phyloP scores from a whole-genome alignment of 2,888 invertebrate genomes.

The Tetanocera ferruginea region DNA sequence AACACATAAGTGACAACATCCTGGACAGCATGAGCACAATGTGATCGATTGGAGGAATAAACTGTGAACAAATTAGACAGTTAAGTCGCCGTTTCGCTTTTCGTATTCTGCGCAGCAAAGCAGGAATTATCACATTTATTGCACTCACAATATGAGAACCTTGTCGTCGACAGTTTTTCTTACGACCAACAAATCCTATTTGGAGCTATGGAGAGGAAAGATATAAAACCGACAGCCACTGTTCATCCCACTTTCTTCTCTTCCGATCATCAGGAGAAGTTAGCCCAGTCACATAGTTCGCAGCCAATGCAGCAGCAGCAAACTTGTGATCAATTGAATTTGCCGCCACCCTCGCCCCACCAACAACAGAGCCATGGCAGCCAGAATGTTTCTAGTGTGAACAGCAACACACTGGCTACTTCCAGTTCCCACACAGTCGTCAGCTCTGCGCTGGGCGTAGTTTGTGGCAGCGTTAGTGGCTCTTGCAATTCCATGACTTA shows the following conservation, averaged over 20 bases:
- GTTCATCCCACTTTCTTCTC: conserved; percentile 37
- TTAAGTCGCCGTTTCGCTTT: not conserved
- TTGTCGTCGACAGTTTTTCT: conserved; percentile 7
- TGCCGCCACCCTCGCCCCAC: conserved; percentile 59
- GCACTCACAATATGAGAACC: conserved; percentile 23
- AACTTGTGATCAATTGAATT: conserved; percentile 49
- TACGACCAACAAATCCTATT: not conserved
- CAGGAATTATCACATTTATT: not conserved
- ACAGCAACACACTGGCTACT: conserved; percentile 42
- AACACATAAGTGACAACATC: too few species aligned
- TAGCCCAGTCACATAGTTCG: conserved; percentile 33
- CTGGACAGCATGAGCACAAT: not conserved
- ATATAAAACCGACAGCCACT: conserved; percentile 47
- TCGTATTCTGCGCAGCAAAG: not conserved
- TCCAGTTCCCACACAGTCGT: conserved; percentile 47
- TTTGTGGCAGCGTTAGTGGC: conserved; percentile 42
- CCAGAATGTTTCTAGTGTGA: conserved; percentile 20
- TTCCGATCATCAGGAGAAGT: conserved; percentile 29
- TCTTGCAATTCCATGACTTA: conserved; percentile 47
- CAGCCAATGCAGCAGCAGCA: conserved; percentile 24
- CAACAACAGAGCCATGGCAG: conserved; percentile 47
- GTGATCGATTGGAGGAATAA: not conserved
- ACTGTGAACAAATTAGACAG: not conserved
- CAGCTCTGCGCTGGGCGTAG: conserved; percentile 40
- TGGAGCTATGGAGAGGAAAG: conserved; percentile 47